Evolutionary conservation across 2,797 vertebrate genomes (phyloP), one percentile per base, ranked within the genome.

Genomic region (Odontamblyopus rebecca): DNA sequence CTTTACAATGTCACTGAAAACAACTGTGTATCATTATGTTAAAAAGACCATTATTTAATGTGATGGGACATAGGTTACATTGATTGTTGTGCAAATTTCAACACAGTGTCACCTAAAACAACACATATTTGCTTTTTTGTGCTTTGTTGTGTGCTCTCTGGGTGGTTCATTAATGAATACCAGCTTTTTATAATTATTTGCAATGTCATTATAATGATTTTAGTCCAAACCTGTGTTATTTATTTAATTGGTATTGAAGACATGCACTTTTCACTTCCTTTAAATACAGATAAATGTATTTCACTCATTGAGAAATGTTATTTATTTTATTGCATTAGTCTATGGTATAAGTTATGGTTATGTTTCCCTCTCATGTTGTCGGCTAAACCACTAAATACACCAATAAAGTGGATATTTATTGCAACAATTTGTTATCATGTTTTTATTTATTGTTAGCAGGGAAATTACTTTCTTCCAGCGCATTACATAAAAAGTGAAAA

Each of bases 331-430:
- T 38, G 23, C 8, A 60, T n/a, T 9, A 54, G 51, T 54, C 23
- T 35, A 61, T 32, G 29, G 29, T 44, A 35, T 6, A 35, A 62
- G n/a, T 76, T 26, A 12, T 70, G 64, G 19, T 76, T 73, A 30
- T 61, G 62, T 80, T 56, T 82, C 41, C 61, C 78, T 71, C 66
- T 60, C 50, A 63, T 81, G 63, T 82, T 66, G 78, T 6, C 5
- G 12, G 12, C 9, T 80, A 70, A 64, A 82, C 80, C 83, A 30
- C 54, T 72, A 44, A 44, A 13, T 44, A 44, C 41, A 84, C 12
- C 30, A 57, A 57, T 57, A 60, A 60, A 60, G 2, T 59, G 27
- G 11, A 12, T 29, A 59, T 30, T 13, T 16, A 60, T 60, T 48
- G 44, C 44, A 60, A 15, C 27, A 16, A 9, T 16, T 30, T 29